phyloP scores from a whole-genome alignment of 2,113 vertebrate genomes.

The Hyaena hyaena region DNA sequence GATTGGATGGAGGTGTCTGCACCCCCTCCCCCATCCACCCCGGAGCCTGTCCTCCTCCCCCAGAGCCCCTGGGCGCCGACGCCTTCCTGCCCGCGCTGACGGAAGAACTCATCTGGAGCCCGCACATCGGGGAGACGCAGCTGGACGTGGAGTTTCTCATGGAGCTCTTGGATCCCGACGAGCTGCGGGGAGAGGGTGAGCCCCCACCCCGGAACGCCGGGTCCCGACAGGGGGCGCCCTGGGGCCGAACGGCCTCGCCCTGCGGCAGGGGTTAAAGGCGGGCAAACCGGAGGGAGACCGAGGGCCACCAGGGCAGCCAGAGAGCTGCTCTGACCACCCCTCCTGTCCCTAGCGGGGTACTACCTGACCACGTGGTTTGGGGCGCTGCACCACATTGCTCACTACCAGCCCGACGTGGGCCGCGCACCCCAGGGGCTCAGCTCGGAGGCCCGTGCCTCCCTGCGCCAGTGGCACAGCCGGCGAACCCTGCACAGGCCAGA shows the following conservation, averaged over 20 bases:
- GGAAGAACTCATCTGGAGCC: conserved; percentile 90
- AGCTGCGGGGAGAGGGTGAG: conserved; percentile 92
- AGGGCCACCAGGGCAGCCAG: too few relatives aligned
- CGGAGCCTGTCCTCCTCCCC: background rate
- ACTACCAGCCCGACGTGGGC: conserved; percentile 84
- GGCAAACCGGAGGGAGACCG: background rate
- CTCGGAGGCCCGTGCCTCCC: conserved; percentile 89
- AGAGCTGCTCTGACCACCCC: background rate
- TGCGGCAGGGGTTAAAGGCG: background rate
- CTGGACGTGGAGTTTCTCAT: conserved; percentile 95
- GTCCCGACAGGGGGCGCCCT: background rate
- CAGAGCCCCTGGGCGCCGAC: conserved; percentile 91
- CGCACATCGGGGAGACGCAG: conserved; percentile 87
- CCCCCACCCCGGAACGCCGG: background rate
- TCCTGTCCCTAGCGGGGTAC: conserved; percentile 88
- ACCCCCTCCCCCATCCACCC: background rate
- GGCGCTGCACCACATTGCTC: conserved; percentile 92
- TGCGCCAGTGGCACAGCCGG: conserved; percentile 92
- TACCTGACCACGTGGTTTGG: conserved; percentile 95
- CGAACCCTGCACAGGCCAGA: conserved; percentile 90
- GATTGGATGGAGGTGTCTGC: background rate
- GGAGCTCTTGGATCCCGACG: conserved; percentile 92
- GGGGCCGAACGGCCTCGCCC: background rate
- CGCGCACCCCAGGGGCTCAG: conserved; percentile 88
- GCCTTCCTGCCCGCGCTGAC: conserved; percentile 94